Conservation (phyloP, 2,888 invertebrate species). For the Hirtodrosophila histrioides region DNA sequence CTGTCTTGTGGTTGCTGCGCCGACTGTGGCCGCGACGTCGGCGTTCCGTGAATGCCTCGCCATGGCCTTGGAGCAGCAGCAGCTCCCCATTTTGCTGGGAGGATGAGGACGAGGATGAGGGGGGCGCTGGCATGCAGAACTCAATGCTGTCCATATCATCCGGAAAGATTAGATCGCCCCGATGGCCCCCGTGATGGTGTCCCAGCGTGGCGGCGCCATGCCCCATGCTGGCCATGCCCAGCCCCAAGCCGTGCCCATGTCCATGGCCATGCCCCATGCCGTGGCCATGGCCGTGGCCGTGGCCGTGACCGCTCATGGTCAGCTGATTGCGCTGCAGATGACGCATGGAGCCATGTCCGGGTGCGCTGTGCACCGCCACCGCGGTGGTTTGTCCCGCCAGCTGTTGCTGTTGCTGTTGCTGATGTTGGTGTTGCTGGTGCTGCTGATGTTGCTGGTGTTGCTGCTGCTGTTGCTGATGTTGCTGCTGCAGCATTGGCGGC, state of each 20-base stretch:
- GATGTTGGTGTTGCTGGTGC: slow-evolving; percentile 46
- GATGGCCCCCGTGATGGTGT: slow-evolving; percentile 67
- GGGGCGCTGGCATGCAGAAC: slow-evolving; percentile 82
- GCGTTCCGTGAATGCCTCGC: slow-evolving; percentile 82
- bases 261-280: slow-evolving; percentile 43
- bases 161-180: slow-evolving; percentile 82
- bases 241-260: slow-evolving; percentile 26
- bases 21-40: slow-evolving; percentile 82
- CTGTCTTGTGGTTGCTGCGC: slow-evolving; percentile 83
- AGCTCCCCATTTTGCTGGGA: slow-evolving; percentile 77
- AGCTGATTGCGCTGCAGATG: slow-evolving; percentile 54
- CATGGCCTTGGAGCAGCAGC: slow-evolving; percentile 70
- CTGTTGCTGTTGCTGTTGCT: slow-evolving; percentile 77
- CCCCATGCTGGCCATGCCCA: slow-evolving; percentile 30
- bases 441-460: slow-evolving; percentile 78
- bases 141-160: slow-evolving; percentile 84
- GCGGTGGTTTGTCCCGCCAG: slow-evolving; percentile 50
- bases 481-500: slow-evolving; percentile 68
- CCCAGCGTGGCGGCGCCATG: slow-evolving; percentile 73
- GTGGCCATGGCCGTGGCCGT: slow-evolving; percentile 28
- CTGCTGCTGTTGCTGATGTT: slow-evolving; percentile 80
- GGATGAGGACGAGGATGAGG: slow-evolving; percentile 69
- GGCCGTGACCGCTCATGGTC: slow-evolving; percentile 56
- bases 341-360: slow-evolving; percentile 55
- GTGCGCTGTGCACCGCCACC: slow-evolving; percentile 55